Base-by-base conservation (phyloP, 2,888 invertebrate species). In the Meiosimyza decipiens region DNA sequence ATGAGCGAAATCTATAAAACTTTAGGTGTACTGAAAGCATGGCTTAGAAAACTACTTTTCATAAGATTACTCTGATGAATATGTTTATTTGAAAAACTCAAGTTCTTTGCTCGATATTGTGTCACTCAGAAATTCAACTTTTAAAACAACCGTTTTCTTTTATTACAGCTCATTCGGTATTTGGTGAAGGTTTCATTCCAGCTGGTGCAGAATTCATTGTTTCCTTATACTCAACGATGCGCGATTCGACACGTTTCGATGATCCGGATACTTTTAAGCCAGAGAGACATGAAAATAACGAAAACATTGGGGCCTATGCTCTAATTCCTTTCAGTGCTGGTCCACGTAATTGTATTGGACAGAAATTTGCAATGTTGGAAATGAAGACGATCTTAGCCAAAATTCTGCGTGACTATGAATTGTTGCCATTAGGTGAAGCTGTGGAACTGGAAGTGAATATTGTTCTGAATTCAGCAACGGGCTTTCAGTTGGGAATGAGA, bases 321-420 rank as follows among this genome's bases (percentile, higher is more conserved):
- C 59, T 82, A 12, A 71, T 78, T 0, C 75, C 78, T 62, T 82
- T 77, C 52, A 75, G 82, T 6, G 51, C 81, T 3, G 82, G 82
- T n/a, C 77, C 81, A 11, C 81, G 82, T 2, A 74, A 72, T 16
- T 82, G 82, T 74, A 78, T 81, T 6, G 82, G 81, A 0, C 76
- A 72, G 11, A 70, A 73, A 9, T 80, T 77, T 13, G 79, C 78
- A 33, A 51, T 81, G 12, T 15, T 55, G 6, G 68, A 81, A 47
- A 62, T 82, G 9, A 80, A 80, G 64, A 68, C 73, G 0, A 54
- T 81, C 6, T 11, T 82, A 70, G 76, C 75, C 0, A 77, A 79
- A 1, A 54, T 82, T 33, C n/a, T 82, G 15, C 71, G 18, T 13
- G 66, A 72, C 7, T 82, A 78, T 65, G 81, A 82, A 71, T 74